phyloP scores from a whole-genome alignment of 2,797 vertebrate genomes.

The Cuniculus paca region DNA sequence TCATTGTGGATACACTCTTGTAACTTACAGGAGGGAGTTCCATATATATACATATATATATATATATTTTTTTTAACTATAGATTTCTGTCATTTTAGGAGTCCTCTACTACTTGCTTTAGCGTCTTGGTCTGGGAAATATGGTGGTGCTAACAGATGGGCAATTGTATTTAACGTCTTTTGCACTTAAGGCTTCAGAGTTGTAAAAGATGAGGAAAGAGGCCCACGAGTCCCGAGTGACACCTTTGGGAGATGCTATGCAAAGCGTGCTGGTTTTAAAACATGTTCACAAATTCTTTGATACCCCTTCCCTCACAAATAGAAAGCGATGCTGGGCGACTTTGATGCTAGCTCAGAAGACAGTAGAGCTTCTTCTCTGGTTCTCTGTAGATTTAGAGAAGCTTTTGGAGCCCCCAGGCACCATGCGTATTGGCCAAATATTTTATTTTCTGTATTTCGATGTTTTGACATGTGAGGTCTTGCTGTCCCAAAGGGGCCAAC shows the following conservation, averaged over 20 bases:
- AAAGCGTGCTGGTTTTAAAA: constrained; percentile 72
- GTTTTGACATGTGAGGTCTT: constrained; percentile 1
- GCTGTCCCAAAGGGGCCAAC: neutral
- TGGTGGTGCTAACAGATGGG: neutral
- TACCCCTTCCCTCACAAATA: neutral
- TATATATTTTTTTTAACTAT: neutral
- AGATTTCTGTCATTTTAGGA: neutral
- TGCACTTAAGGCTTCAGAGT: constrained; percentile 14
- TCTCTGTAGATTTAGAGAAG: neutral
- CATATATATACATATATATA: too few relatives aligned
- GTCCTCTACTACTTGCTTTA: neutral
- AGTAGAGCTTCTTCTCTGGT: neutral
- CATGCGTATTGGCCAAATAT: neutral
- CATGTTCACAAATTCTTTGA: neutral
- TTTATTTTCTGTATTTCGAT: constrained; percentile 58
- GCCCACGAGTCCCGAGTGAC: constrained; percentile 77
- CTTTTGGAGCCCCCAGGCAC: neutral
- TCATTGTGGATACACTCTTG: neutral
- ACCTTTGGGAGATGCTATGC: constrained; percentile 74
- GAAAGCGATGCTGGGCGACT: neutral
- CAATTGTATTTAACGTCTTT: neutral
- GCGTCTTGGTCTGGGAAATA: neutral
- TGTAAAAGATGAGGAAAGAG: constrained; percentile 54
- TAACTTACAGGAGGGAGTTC: neutral
- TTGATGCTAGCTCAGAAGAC: constrained; percentile 12